These are phyloP conservation scores for Pagetopsis macropterus DNA, from an alignment of 2,797 vertebrate genomes.

Conservation along the genomic window DNA sequence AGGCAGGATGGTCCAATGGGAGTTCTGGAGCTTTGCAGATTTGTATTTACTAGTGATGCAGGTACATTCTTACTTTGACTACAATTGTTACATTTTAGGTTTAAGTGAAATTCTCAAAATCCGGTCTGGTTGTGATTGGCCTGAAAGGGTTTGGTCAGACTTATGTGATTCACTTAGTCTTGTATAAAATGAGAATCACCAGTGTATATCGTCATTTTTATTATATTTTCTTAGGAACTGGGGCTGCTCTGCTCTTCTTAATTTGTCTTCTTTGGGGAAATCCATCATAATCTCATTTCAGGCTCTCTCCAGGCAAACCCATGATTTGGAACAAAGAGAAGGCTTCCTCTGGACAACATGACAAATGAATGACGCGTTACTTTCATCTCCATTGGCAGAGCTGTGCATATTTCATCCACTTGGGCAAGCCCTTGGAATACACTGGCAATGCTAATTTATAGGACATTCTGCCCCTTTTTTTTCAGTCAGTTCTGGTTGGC, in stretches of 20 bases:
- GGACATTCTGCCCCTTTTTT: constrained; percentile 62
- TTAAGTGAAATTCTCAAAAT: constrained; percentile 21
- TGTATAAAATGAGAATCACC: constrained; percentile 30
- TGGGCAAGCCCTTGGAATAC: constrained; percentile 55
- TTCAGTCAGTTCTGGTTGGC: constrained; percentile 79
- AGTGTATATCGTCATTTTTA: constrained; percentile 52
- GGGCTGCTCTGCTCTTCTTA: constrained; percentile 22
- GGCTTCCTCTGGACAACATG: constrained; percentile 70
- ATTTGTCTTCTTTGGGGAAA: constrained; percentile 52
- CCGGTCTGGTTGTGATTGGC: constrained; percentile 19
- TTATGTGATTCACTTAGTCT: constrained; percentile 46
- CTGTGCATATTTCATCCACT: constrained; percentile 61
- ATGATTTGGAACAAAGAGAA: constrained; percentile 55
- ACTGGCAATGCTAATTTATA: constrained; percentile 64
- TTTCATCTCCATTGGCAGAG: constrained; percentile 58
- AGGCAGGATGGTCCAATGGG: constrained; percentile 27
- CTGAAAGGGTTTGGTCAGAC: constrained; percentile 19
- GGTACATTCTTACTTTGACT: constrained; percentile 23
- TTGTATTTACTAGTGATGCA: constrained; percentile 17
- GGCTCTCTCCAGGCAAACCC: constrained; percentile 48
- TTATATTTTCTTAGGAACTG: constrained; percentile 40
- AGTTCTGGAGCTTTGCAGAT: constrained; percentile 10
- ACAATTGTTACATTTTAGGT: constrained; percentile 9
- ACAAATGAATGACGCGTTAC: constrained; percentile 78
- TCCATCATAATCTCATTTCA: constrained; percentile 51